phyloP scores from a whole-genome alignment of 2,888 invertebrate species.

The Flabesymbios commensalis region DNA sequence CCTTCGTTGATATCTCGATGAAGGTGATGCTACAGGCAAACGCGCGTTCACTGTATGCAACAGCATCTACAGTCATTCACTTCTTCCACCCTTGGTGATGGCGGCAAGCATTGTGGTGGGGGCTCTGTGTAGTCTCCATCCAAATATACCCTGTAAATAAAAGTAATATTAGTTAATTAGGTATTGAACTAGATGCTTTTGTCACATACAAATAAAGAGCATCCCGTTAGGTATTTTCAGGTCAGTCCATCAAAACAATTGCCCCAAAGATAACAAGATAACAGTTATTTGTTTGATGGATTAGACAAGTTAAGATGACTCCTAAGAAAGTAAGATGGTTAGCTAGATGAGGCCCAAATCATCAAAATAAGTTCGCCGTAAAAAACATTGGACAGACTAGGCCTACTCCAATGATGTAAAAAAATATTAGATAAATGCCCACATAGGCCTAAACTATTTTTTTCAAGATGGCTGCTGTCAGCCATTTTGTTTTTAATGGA shows the following conservation, averaged over 20 bases:
- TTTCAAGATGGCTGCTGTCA: too few relatives aligned
- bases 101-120: constrained; percentile 28
- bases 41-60: too few relatives aligned
- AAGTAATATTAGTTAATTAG: neutral
- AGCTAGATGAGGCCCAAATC: neutral
- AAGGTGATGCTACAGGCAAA: too few relatives aligned
- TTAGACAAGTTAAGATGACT: neutral
- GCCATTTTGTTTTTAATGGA: too few relatives aligned
- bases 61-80: constrained; percentile 38
- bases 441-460: too few relatives aligned
- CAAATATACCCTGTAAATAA: constrained; percentile 30
- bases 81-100: constrained; percentile 36
- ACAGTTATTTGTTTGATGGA: neutral
- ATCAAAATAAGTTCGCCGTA: neutral
- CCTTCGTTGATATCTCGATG: too few relatives aligned
- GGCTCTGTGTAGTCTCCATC: constrained; percentile 38
- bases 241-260: too few relatives aligned
- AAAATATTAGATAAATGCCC: too few relatives aligned
- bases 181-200: neutral
- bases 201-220: neutral
- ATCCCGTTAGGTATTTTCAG: too few relatives aligned
- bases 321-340: neutral
- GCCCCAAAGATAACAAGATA: neutral
- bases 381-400: too few relatives aligned
- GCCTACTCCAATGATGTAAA: too few relatives aligned